Evolutionary conservation across 1,140 invertebrate species (phyloP).

Genomic region (Ostrea denselamellosa): DNA sequence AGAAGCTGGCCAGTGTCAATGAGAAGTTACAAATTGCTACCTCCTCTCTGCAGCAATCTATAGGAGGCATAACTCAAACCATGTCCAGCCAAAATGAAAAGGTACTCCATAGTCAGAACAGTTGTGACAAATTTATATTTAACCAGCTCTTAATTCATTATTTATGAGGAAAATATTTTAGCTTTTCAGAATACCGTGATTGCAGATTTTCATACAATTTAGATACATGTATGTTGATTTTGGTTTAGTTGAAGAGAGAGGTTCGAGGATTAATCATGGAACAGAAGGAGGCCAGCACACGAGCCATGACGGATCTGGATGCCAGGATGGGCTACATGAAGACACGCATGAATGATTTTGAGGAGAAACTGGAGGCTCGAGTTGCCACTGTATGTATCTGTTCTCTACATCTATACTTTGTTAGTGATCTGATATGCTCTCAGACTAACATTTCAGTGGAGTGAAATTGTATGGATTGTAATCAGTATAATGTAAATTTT

Average conservation of each 20-base stretch:
- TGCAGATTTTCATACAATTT: too few species aligned
- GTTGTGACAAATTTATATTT: too few species aligned
- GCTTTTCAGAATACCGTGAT: too few species aligned
- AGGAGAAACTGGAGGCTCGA: constrained; percentile 69
- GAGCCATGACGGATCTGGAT: constrained; percentile 74
- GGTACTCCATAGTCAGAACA: constrained; percentile 51
- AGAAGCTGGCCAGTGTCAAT: constrained; percentile 72
- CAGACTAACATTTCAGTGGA: neutral
- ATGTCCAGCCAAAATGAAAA: constrained; percentile 66
- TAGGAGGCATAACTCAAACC: constrained; percentile 72
- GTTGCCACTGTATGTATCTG: constrained; percentile 68
- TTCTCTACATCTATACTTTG: neutral
- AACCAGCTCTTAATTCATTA: too few species aligned
- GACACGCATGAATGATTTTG: constrained; percentile 63
- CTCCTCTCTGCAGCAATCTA: constrained; percentile 73
- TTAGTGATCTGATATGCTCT: neutral
- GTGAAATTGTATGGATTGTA: neutral
- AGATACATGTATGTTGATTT: neutral
- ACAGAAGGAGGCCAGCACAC: constrained; percentile 64
- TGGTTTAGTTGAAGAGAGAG: constrained; percentile 69
- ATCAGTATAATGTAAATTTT: too few species aligned
- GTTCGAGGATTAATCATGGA: constrained; percentile 65
- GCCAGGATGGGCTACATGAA: constrained; percentile 67
- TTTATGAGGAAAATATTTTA: too few species aligned
- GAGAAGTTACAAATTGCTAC: constrained; percentile 75